A percentile compares a stretch with the other conserved stretches of the same genome.
Conservation (phyloP, 2,113 vertebrate genomes). For the Pithys albifrons region DNA sequence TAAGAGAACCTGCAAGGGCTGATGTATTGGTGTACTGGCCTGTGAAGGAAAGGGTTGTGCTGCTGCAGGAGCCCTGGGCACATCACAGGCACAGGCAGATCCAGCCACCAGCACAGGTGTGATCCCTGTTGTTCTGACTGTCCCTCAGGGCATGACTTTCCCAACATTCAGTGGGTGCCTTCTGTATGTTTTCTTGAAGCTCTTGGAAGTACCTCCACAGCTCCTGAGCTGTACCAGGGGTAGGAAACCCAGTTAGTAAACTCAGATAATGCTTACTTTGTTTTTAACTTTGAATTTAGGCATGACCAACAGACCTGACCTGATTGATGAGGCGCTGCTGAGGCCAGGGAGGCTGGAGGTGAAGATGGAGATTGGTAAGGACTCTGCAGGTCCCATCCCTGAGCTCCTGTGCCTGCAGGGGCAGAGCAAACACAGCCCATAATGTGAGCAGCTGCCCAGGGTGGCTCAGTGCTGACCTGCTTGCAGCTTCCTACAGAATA, state of each 20-base stretch:
- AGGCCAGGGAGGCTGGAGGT: conserved; percentile 94
- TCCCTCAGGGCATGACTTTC: not conserved
- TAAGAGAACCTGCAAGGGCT: not conserved
- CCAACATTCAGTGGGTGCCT: not conserved
- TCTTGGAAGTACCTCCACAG: not conserved
- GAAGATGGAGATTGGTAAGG: conserved; percentile 98
- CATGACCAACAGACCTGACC: conserved; percentile 98
- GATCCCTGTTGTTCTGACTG: not conserved
- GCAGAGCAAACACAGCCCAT: not conserved
- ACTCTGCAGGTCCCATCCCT: not conserved
- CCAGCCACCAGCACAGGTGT: not conserved
- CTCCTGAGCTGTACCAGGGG: not conserved
- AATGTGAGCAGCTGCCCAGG: not conserved
- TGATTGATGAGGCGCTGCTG: conserved; percentile 95
- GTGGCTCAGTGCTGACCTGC: not conserved
- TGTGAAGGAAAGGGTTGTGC: not conserved
- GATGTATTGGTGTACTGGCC: accelerated
- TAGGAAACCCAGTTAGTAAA: not conserved
- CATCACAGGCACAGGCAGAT: not conserved
- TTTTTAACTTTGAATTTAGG: conserved; percentile 75
- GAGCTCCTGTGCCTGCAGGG: not conserved
- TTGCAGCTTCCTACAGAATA: not conserved
- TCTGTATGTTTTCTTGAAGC: not conserved
- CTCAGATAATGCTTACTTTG: not conserved
- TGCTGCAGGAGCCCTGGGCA: not conserved